phyloP scores from a whole-genome alignment of 2,888 invertebrate species.

The Microctonus hyperodae region DNA sequence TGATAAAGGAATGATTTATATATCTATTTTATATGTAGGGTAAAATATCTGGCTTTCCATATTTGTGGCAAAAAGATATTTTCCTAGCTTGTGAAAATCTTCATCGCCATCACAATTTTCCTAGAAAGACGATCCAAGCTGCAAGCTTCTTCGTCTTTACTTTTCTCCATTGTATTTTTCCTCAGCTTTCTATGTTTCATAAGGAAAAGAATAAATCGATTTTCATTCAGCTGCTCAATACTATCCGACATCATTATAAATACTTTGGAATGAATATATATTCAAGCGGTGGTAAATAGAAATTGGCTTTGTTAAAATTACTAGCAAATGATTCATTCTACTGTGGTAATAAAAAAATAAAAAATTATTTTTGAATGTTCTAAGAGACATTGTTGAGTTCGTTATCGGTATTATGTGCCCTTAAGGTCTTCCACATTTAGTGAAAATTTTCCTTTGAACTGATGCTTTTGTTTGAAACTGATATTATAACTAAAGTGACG shows the following conservation, averaged over 20 bases:
- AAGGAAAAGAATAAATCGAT: background rate
- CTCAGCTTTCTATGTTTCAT: conserved; percentile 14
- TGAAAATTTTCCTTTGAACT: conserved; percentile 9
- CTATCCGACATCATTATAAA: background rate
- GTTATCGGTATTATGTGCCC: background rate
- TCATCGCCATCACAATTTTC: conserved; percentile 57
- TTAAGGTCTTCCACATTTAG: background rate
- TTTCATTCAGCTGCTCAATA: background rate
- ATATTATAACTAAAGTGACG: conserved; percentile 18
- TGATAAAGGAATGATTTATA: background rate
- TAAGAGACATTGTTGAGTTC: background rate
- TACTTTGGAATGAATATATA: conserved; percentile 1
- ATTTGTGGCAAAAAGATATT: conserved; percentile 51
- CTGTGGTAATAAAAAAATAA: background rate
- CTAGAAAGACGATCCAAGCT: conserved; percentile 25
- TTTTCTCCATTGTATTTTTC: background rate
- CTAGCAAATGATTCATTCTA: background rate
- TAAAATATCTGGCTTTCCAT: conserved; percentile 15
- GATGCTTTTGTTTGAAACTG: background rate
- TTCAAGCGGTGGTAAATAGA: background rate
- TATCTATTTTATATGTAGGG: background rate
- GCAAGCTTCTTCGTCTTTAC: background rate
- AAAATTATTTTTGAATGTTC: background rate
- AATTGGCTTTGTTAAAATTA: conserved; percentile 13
- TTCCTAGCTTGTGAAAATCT: conserved; percentile 46